Evolutionary conservation across 1,140 invertebrate species (phyloP).

Genomic region (Drosophila subpulchrella): DNA sequence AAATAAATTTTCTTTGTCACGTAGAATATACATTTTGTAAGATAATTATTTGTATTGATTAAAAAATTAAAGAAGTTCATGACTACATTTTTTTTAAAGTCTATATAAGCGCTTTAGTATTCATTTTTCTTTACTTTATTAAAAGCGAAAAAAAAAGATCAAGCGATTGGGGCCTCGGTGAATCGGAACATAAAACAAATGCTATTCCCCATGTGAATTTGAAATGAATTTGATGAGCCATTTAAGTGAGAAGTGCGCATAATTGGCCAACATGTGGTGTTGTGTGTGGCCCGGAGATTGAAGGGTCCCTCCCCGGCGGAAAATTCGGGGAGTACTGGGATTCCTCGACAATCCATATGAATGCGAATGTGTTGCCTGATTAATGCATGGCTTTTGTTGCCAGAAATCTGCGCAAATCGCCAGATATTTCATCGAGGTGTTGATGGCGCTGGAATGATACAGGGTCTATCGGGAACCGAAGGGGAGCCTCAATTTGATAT

Average conservation of each 20-base stretch:
- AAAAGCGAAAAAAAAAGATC: background rate
- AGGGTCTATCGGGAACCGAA: background rate
- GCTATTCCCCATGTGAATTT: slow-evolving; percentile 11
- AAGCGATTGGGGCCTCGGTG: background rate
- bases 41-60: too few species aligned
- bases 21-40: background rate
- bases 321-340: background rate
- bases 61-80: too few species aligned
- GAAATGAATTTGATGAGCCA: slow-evolving; percentile 55
- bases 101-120: background rate
- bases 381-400: slow-evolving; percentile 48
- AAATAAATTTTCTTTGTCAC: background rate
- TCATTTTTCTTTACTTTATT: background rate
- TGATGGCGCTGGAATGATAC: slow-evolving; percentile 15
- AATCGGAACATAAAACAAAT: slow-evolving; percentile 29
- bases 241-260: slow-evolving; percentile 63
- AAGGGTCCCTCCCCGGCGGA: slow-evolving; percentile 14
- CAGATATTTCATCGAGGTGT: slow-evolving; percentile 36
- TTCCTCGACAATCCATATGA: slow-evolving; percentile 31
- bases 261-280: slow-evolving; percentile 68
- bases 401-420: slow-evolving; percentile 50
- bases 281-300: slow-evolving; percentile 28
- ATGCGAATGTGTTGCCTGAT: slow-evolving; percentile 46
- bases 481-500: slow-evolving; percentile 10
- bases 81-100: background rate